Percentiles rank a stretch among this genome's conserved stretches.
Evolutionary conservation across 2,113 vertebrate species (phyloP).

Genomic region (Callopanchax toddi): DNA sequence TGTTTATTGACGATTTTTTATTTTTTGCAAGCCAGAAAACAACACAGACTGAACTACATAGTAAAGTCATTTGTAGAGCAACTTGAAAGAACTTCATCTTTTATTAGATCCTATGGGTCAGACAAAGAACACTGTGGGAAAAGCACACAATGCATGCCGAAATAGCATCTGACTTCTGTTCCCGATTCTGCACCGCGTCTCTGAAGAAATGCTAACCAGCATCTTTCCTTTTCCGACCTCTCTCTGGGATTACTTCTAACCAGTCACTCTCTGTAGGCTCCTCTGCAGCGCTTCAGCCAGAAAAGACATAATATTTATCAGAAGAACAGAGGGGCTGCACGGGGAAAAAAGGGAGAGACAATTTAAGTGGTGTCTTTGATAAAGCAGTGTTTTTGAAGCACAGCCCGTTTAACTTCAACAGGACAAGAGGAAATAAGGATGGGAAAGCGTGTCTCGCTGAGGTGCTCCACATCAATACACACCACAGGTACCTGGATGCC

Average conservation of each 20-base stretch:
- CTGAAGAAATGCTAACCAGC: conserved; percentile 73
- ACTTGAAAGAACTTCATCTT: conserved; percentile 65
- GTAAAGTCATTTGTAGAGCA: conserved; percentile 69
- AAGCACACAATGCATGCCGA: conserved; percentile 63
- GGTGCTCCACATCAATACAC: conserved; percentile 76
- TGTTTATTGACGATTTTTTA: conserved; percentile 45
- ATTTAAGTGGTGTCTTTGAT: conserved; percentile 78
- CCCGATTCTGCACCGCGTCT: conserved; percentile 49
- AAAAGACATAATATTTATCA: conserved; percentile 75
- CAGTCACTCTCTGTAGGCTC: conserved; percentile 71
- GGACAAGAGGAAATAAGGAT: conserved; percentile 75
- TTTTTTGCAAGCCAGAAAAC: conserved; percentile 52
- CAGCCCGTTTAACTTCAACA: conserved; percentile 73
- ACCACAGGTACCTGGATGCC: conserved; percentile 73
- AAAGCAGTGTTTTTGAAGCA: conserved; percentile 76
- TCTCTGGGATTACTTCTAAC: conserved; percentile 75
- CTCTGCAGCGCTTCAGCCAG: conserved; percentile 57
- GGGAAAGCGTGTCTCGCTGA: conserved; percentile 69
- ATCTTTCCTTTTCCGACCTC: conserved; percentile 68
- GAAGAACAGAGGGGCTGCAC: conserved; percentile 65
- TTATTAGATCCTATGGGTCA: conserved; percentile 67
- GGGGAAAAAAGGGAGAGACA: conserved; percentile 58
- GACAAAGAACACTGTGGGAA: conserved; percentile 60
- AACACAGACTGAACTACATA: conserved; percentile 58
- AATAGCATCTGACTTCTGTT: conserved; percentile 66